These are phyloP conservation scores for Poecilia gillii DNA, from an alignment of 2,797 vertebrate genomes.

Conservation along the genomic window DNA sequence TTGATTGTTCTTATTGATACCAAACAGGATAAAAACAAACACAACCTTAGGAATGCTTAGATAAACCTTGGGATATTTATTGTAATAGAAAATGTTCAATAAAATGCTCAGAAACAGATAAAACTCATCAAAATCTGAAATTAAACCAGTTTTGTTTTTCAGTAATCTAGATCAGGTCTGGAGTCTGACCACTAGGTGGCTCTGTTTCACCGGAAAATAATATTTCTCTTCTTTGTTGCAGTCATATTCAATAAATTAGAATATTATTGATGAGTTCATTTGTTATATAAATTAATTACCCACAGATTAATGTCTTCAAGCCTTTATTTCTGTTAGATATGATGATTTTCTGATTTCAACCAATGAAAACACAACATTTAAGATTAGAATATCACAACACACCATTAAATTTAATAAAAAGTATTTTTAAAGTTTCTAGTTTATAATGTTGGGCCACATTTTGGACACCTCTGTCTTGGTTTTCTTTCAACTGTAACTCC, in stretches of 20 bases:
- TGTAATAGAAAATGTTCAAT: neutral
- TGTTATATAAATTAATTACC: neutral
- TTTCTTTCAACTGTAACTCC: too few relatives aligned
- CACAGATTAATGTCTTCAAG: neutral
- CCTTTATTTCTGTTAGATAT: neutral
- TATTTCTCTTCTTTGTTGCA: neutral
- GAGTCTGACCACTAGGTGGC: constrained; percentile 89
- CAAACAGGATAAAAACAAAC: constrained; percentile 18
- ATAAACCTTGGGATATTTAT: neutral
- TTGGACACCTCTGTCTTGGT: too few relatives aligned
- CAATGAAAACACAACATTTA: neutral
- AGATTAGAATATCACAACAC: neutral
- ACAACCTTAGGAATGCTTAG: neutral
- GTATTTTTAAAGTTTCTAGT: neutral
- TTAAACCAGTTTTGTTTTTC: neutral
- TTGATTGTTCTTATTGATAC: neutral
- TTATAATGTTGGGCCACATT: too few relatives aligned
- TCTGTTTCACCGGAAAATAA: constrained; percentile 85
- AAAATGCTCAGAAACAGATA: neutral
- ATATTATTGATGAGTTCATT: neutral
- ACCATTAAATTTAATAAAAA: neutral
- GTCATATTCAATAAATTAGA: neutral
- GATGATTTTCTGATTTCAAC: neutral
- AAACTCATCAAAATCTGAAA: neutral
- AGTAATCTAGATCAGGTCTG: neutral